Base-by-base conservation (phyloP, 2,888 invertebrate species). In the Dastarcus helophoroides region DNA sequence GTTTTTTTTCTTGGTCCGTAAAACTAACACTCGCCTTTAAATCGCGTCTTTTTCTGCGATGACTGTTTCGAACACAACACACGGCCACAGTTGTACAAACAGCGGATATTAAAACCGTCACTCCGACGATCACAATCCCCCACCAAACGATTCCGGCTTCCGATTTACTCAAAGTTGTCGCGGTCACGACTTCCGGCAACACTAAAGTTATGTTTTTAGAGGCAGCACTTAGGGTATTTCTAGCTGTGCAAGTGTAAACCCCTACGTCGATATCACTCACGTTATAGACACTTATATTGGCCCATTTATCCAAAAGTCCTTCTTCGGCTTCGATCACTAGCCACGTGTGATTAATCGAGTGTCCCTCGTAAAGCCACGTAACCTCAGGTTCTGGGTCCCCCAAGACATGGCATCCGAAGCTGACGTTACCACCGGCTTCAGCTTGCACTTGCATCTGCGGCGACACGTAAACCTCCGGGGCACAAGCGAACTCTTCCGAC, bases 1-100 rank as follows among this genome's bases (percentile, higher is more conserved):
- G 65, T 51, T 85, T 84, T 59, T 88, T 86, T 53, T 88, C 86
- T 63, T 88, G 88, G 50, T 88, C 88, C 26, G 81, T 84, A 53
- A 84, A 84, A 54, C 84, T 85, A 2, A 81, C 73, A 57, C 82
- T 82, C 25, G 78, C 75, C 48, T 83, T 83, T 33, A 81, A 69
- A 22, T 80, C 80, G 40, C 79, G 74, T 48, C 71, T 71, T 31
- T 70, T 67, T 26, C 70, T 64, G 2, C 68, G 62, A 6, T 65
- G 58, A 11, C 53, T 55, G 33, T 67, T 64, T 2, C 67, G 62
- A 60, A 66, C 63, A 67, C 57, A 72, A 42, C 68, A 70, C 36
- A 68, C 57, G 8, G 65, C 64, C 3, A 81, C 70, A 31, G 76
- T 71, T 3, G 76, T 69, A 23, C 76, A 68, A 35, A 71, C 53